A percentile compares a stretch with the other conserved stretches of the same genome.
Conservation (phyloP, 2,797 vertebrate genomes). For the Tenualosa thibaudeaui region DNA sequence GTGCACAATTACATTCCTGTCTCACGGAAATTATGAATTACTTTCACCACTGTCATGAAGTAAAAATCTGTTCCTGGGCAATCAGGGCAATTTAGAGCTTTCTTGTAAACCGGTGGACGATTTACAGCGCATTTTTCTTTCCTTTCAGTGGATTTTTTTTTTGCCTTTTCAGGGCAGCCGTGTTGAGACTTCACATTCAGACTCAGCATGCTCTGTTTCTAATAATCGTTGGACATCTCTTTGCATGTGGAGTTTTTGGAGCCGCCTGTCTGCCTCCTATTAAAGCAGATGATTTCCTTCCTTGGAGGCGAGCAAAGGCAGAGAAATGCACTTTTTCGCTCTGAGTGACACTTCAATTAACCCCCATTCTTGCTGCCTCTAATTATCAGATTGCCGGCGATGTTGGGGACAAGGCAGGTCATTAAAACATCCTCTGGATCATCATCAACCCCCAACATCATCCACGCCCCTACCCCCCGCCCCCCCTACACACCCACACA, state of each 20-base stretch:
- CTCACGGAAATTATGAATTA: slow-evolving; percentile 4
- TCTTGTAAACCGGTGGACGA: not conserved
- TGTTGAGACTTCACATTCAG: not conserved
- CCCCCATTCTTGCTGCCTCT: slow-evolving; percentile 61
- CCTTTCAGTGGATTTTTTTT: not conserved
- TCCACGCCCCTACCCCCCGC: no score
- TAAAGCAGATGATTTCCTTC: slow-evolving; percentile 63
- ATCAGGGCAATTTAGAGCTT: not conserved
- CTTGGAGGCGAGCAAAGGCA: slow-evolving; percentile 49
- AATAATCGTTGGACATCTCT: slow-evolving; percentile 59
- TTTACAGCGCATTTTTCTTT: not conserved
- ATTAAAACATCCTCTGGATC: slow-evolving; percentile 69
- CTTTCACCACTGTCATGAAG: not conserved
- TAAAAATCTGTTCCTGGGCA: not conserved
- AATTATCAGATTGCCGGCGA: slow-evolving; percentile 73
- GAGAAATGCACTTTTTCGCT: slow-evolving; percentile 57
- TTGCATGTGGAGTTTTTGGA: slow-evolving; percentile 52
- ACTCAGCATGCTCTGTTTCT: not conserved
- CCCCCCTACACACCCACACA: slow-evolving; percentile 26
- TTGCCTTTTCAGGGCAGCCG: not conserved
- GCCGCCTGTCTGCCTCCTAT: slow-evolving; percentile 44
- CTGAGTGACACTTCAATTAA: slow-evolving; percentile 81
- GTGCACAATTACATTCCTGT: not conserved
- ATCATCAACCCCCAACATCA: not conserved
- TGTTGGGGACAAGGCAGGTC: slow-evolving; percentile 67